phyloP scores from a whole-genome alignment of 2,113 vertebrate species.

The Pan troglodytes region NHGRI_mPanTro3-v2.1_pri NC_072421.2:18752001-18752500 shows the following conservation, averaged over 20 bases:
- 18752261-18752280: not conserved
- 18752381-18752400: not conserved
- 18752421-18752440: not conserved
- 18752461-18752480: not conserved
- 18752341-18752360: not conserved
- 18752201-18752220: conserved; percentile 36
- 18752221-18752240: not conserved
- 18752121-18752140: not conserved
- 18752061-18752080: not conserved
- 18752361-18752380: not conserved
- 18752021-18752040: not conserved
- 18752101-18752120: not conserved
- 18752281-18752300: conserved; percentile 14
- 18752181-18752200: conserved; percentile 7
- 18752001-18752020: not conserved
- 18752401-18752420: not conserved
- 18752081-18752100: not conserved
- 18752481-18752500: not conserved
- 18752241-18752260: not conserved
- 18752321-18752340: not conserved
- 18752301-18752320: not conserved
- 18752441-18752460: not conserved
- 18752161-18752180: conserved; percentile 16
- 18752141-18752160: not conserved
- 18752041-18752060: not conserved